Evolutionary conservation across 2,888 invertebrate genomes (phyloP).

Genomic region (Trypoxylon attenuatum): DNA sequence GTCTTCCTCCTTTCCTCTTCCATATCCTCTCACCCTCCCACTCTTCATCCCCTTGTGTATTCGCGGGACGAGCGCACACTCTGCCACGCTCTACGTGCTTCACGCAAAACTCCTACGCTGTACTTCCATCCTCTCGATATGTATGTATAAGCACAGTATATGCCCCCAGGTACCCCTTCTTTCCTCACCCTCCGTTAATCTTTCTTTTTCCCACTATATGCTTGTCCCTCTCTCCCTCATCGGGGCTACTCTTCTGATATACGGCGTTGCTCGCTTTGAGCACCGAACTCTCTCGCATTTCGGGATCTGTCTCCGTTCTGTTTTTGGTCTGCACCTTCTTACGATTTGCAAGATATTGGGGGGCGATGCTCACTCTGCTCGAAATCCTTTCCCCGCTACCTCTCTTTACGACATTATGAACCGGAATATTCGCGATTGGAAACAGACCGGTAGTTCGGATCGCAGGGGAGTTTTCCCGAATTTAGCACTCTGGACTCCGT

Average conservation of each 20-base stretch:
- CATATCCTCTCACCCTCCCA: neutral
- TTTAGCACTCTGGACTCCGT: neutral
- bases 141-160: too few species aligned
- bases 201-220: conserved; percentile 1
- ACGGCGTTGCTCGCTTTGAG: neutral
- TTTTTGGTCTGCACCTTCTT: neutral
- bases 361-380: neutral
- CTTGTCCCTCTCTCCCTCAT: conserved; percentile 9
- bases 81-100: neutral
- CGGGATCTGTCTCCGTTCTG: neutral
- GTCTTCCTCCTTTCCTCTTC: neutral
- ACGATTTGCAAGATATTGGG: neutral
- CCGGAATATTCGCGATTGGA: neutral
- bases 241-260: neutral
- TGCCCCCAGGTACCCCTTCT: too few species aligned
- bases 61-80: neutral
- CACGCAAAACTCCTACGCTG: conserved; percentile 1
- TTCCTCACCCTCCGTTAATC: neutral
- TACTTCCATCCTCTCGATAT: conserved; percentile 1
- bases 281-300: too few species aligned
- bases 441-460: neutral
- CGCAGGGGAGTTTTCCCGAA: neutral
- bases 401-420: neutral
- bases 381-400: neutral
- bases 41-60: neutral